Evolutionary conservation across 2,113 vertebrate genomes (phyloP).

Genomic region (Osmerus eperlanus): DNA sequence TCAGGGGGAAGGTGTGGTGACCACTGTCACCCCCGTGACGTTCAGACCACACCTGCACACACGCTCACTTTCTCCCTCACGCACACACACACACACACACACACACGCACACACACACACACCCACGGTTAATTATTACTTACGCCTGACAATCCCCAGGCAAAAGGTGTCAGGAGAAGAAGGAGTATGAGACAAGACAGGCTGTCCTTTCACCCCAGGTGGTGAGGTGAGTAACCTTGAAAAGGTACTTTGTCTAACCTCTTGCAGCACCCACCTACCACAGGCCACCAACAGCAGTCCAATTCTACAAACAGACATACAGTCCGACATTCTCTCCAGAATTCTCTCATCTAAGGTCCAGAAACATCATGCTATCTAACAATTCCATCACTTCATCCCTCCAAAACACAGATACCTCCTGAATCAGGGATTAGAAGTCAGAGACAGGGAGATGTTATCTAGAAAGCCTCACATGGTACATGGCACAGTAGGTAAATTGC

Average conservation of each 20-base stretch:
- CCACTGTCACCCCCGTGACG: conserved; percentile 32
- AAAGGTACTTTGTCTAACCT: neutral
- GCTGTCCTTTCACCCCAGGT: conserved; percentile 37
- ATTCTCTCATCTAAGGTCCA: neutral
- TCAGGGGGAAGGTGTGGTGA: conserved; percentile 57
- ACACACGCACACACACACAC: neutral
- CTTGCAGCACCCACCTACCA: neutral
- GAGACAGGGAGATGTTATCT: too few species aligned
- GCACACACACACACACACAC: conserved; percentile 5
- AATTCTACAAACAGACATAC: neutral
- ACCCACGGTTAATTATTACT: conserved; percentile 40
- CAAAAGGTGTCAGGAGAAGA: conserved; percentile 22
- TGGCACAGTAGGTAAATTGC: too few species aligned
- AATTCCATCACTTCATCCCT: neutral
- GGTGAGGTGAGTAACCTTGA: neutral
- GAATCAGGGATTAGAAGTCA: too few species aligned
- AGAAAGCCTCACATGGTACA: too few species aligned
- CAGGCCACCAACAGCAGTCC: too few species aligned
- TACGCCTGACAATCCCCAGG: conserved; percentile 38
- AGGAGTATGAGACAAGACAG: conserved; percentile 25
- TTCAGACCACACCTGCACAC: neutral
- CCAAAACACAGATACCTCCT: too few species aligned
- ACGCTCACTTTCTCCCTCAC: neutral
- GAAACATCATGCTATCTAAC: neutral
- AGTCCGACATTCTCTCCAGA: neutral